phyloP scores from a whole-genome alignment of 2,113 vertebrate species.

The Sardina pilchardus region DNA sequence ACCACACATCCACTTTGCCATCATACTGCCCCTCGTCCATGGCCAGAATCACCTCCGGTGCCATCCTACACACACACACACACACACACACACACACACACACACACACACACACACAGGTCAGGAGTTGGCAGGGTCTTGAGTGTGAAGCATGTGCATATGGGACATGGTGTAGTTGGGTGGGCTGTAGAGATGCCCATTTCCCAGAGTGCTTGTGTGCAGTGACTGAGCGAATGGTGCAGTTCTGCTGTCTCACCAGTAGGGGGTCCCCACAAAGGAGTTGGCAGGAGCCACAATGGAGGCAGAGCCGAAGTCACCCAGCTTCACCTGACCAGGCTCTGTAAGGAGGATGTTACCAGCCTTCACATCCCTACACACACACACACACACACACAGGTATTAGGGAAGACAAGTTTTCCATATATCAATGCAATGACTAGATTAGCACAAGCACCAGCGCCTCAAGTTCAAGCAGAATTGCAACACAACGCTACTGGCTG shows the following conservation, averaged over 20 bases:
- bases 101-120: neutral
- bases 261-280: conserved; percentile 90
- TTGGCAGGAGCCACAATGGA: conserved; percentile 89
- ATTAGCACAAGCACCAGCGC: no score
- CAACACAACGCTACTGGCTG: no score
- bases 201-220: neutral
- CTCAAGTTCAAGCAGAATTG: no score
- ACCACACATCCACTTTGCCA: conserved; percentile 94
- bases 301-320: conserved; percentile 90
- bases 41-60: conserved; percentile 90
- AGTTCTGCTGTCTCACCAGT: conserved; percentile 73
- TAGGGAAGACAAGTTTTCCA: neutral
- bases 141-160: neutral
- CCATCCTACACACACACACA: conserved; percentile 79
- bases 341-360: conserved; percentile 92
- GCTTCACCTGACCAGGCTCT: conserved; percentile 88
- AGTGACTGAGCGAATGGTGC: neutral
- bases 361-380: conserved; percentile 83
- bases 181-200: no score
- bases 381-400: neutral
- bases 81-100: conserved; percentile 35
- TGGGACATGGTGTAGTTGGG: no score
- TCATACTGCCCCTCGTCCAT: conserved; percentile 95
- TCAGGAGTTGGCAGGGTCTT: neutral
- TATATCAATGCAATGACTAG: no score